A percentile compares a stretch with the other conserved stretches of the same genome.
phyloP scores from a whole-genome alignment of 2,113 vertebrate genomes.

The Anolis sagrei region DNA sequence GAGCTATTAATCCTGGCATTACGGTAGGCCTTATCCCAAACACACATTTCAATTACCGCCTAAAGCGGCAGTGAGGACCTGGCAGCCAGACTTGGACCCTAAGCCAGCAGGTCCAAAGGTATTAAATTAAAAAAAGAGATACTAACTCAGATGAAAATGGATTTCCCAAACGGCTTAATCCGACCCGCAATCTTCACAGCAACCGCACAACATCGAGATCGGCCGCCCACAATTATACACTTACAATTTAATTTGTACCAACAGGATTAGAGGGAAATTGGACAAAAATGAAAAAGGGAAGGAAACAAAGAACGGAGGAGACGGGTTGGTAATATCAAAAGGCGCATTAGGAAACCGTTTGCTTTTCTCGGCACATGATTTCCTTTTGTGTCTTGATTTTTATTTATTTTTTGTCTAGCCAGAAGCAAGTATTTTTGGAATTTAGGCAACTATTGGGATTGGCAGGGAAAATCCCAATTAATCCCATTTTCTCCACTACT shows the following conservation, averaged over 20 bases:
- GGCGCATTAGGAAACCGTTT: not conserved
- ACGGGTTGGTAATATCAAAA: not conserved
- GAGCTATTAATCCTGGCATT: slow-evolving; percentile 24
- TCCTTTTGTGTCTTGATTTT: too few relatives aligned
- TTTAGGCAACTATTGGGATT: too few relatives aligned
- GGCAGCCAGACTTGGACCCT: slow-evolving; percentile 32
- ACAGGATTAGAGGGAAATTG: slow-evolving; percentile 54
- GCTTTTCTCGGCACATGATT: not conserved
- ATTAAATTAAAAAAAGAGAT: slow-evolving; percentile 44
- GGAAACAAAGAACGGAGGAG: not conserved
- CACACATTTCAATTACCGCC: slow-evolving; percentile 27
- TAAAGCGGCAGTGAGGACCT: slow-evolving; percentile 23
- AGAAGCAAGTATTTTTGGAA: too few relatives aligned
- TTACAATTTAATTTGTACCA: slow-evolving; percentile 60
- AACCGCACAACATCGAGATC: slow-evolving; percentile 3
- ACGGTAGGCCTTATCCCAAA: slow-evolving; percentile 32
- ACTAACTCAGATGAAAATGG: slow-evolving; percentile 61
- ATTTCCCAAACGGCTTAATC: slow-evolving; percentile 56
- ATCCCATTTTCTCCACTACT: too few relatives aligned
- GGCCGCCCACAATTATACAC: slow-evolving; percentile 54
- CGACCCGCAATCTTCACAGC: slow-evolving; percentile 44
- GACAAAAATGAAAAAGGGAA: not conserved
- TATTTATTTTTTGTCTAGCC: too few relatives aligned
- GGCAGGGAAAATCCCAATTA: too few relatives aligned
- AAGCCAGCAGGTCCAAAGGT: slow-evolving; percentile 46